These are phyloP conservation scores for Garrulus glandarius DNA, from an alignment of 2,797 vertebrate genomes.

Conservation along the genomic window DNA sequence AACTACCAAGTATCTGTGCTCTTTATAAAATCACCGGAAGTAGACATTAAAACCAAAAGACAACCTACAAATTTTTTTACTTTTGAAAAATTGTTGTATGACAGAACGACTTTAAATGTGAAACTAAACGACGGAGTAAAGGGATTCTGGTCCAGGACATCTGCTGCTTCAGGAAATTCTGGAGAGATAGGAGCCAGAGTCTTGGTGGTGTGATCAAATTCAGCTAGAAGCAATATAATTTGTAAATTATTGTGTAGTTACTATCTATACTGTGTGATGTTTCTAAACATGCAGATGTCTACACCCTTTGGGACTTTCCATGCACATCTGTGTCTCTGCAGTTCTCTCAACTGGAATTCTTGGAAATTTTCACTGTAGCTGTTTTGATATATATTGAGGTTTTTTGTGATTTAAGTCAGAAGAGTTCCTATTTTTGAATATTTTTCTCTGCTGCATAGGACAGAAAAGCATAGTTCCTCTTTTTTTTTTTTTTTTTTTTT, in stretches of 20 bases:
- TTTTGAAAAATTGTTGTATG: neutral
- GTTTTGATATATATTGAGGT: neutral
- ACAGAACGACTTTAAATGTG: neutral
- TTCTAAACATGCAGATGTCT: neutral
- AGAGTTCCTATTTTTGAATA: neutral
- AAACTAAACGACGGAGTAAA: neutral
- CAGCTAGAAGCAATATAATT: neutral
- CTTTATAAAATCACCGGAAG: neutral
- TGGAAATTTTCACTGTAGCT: neutral
- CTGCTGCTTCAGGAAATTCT: neutral
- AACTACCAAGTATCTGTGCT: neutral
- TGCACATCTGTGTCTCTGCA: neutral
- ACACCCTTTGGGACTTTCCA: neutral
- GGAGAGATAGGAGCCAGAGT: neutral
- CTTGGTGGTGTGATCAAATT: neutral
- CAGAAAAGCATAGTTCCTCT: neutral
- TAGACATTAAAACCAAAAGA: neutral
- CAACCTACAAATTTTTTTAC: rapidly evolving
- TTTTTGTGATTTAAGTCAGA: neutral
- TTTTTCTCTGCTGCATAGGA: neutral
- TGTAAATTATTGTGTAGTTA: neutral
- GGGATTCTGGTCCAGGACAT: neutral
- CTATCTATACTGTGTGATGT: neutral
- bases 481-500: neutral
- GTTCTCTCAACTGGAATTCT: neutral